These are phyloP conservation scores for Peromyscus californicus DNA, from an alignment of 2,113 vertebrate genomes.

Conservation along the genomic window DNA sequence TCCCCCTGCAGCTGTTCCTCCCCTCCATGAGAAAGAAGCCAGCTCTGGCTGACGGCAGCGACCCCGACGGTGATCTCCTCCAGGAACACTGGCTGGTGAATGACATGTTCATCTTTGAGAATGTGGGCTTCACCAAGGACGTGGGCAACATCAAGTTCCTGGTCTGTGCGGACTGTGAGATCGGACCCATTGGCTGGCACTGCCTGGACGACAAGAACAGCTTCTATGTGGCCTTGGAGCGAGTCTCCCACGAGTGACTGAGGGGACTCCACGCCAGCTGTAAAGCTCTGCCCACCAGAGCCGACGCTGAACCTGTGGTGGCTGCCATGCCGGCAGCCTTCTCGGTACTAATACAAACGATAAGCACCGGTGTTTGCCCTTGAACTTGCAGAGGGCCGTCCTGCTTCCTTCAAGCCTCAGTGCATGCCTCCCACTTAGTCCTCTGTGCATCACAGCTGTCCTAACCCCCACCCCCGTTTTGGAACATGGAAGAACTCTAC, in stretches of 20 bases:
- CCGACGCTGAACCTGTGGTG: background rate
- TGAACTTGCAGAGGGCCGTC: background rate
- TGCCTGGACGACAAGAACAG: conserved; percentile 96
- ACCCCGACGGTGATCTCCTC: conserved; percentile 91
- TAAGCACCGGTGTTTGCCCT: background rate
- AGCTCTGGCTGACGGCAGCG: conserved; percentile 85
- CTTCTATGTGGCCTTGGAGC: conserved; percentile 95
- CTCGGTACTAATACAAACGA: background rate
- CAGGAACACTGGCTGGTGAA: conserved; percentile 96
- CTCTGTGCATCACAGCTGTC: background rate
- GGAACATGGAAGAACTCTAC: background rate
- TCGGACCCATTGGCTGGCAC: conserved; percentile 98
- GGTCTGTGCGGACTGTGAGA: conserved; percentile 98
- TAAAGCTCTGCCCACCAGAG: conserved; percentile 35
- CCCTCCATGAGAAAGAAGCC: conserved; percentile 96
- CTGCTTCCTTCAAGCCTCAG: background rate
- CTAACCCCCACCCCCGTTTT: background rate
- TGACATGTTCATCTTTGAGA: conserved; percentile 98
- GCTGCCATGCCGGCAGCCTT: background rate
- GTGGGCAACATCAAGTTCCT: conserved; percentile 97
- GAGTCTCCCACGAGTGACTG: conserved; percentile 93
- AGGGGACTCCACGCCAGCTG: background rate
- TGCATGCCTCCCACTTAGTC: background rate
- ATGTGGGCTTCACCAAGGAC: conserved; percentile 98
- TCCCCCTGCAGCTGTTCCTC: conserved; percentile 91